These are phyloP conservation scores for Macrosiphum euphorbiae DNA, from an alignment of 2,888 invertebrate genomes.

Conservation along the genomic window DNA sequence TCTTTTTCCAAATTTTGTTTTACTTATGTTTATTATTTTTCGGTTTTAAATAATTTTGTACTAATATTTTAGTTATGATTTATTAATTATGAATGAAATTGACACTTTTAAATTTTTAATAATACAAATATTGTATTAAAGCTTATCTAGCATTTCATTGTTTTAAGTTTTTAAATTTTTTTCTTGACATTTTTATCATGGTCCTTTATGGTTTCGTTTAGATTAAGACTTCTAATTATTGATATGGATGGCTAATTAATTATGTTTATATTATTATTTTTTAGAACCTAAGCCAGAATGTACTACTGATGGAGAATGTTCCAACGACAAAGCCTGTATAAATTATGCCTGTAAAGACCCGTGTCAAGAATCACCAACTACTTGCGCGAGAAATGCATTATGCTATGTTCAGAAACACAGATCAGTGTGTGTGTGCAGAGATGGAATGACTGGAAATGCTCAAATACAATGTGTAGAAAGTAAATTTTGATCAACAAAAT, in stretches of 20 bases:
- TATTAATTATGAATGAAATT: too few species aligned
- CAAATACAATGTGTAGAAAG: slow-evolving; percentile 82
- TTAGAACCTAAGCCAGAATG: slow-evolving; percentile 81
- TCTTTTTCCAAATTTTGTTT: too few species aligned
- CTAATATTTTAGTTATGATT: too few species aligned
- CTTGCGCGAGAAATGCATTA: slow-evolving; percentile 84
- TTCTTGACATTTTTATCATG: too few species aligned
- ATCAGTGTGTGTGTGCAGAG: slow-evolving; percentile 85
- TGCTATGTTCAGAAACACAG: slow-evolving; percentile 85
- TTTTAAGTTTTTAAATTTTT: too few species aligned
- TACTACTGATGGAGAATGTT: slow-evolving; percentile 81
- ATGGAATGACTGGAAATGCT: slow-evolving; percentile 87
- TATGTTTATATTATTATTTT: slow-evolving; percentile 65
- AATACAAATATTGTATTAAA: background rate
- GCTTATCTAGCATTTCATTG: too few species aligned
- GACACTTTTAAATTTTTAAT: too few species aligned
- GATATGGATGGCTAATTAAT: background rate
- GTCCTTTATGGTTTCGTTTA: background rate
- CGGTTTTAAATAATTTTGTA: too few species aligned
- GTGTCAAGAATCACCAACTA: slow-evolving; percentile 76
- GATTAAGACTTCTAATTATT: background rate
- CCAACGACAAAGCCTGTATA: slow-evolving; percentile 86
- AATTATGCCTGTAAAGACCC: slow-evolving; percentile 82
- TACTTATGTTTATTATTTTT: too few species aligned
- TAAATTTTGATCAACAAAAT: slow-evolving; percentile 70